Evolutionary conservation across 1,140 invertebrate genomes (phyloP).

Genomic region (Ridgeia piscesae): DNA sequence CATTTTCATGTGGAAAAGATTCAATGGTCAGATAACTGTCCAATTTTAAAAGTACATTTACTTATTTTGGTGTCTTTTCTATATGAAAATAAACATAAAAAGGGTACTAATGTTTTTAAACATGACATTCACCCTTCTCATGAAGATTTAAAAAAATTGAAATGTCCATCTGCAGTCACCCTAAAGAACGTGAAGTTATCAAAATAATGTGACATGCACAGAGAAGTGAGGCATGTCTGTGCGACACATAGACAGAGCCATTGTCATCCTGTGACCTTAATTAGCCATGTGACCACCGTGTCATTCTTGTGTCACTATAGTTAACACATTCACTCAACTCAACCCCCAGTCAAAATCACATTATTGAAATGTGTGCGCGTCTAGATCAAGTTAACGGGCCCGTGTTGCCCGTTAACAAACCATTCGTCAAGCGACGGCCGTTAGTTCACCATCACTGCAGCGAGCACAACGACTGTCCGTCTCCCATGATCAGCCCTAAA

Average conservation of each 20-base stretch:
- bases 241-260: not conserved
- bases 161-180: too few species aligned
- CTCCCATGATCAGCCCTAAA: not conserved
- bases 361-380: not conserved
- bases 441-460: not conserved
- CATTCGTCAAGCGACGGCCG: not conserved
- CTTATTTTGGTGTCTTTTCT: too few species aligned
- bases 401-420: not conserved
- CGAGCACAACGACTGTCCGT: not conserved
- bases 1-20: too few species aligned
- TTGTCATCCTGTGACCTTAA: not conserved
- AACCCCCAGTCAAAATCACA: not conserved
- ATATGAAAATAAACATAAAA: too few species aligned
- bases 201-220: too few species aligned
- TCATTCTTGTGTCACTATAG: not conserved
- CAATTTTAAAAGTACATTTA: too few species aligned
- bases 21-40: too few species aligned
- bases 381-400: not conserved
- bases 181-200: too few species aligned
- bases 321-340: not conserved
- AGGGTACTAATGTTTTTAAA: too few species aligned
- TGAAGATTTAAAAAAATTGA: too few species aligned
- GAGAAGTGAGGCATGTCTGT: too few species aligned
- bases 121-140: too few species aligned
- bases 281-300: not conserved